Evolutionary conservation across 2,888 invertebrate species (phyloP), one percentile per base, ranked within the genome.

Genomic region (Phanerotoma sp.): DNA sequence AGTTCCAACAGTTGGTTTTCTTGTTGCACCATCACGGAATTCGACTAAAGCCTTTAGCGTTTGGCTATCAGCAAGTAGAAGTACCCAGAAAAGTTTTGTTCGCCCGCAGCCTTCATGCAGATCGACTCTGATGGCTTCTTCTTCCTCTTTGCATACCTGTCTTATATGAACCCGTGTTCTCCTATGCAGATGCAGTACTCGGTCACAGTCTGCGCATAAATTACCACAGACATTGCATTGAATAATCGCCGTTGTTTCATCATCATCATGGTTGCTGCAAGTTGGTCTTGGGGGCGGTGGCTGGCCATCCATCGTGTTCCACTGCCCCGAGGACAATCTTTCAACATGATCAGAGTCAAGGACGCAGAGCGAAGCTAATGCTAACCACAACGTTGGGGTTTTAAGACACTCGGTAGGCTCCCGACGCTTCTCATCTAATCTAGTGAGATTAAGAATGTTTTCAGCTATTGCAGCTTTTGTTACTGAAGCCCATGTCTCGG

Each of bases 201-300:
- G 84, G 79, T 98, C 97, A 77, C 98, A 99, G 74, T 98, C 98
- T 1, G 90, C 89, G 77, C 98, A 99, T 28, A 98, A 82, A 59
- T 95, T 89, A 16, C 94, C 95, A 73, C 98, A 99, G 6, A 84
- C 83, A 65, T 86, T 88, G 76, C 98, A 99, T 66, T 95, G 91
- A 57, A 98, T 91, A 57, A 95, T 91, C 1, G 96, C 97, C 11
- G 86, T 83, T 0, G 96, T 97, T 72, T 90, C 86, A 1, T 92
- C 93, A 74, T 99, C 98, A 73, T 99, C 98, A 77, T 99, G 98
- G 78, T 99, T 99, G 47, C 86, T 87, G 79, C 98, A 99, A 61
- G 89, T 86, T 6, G 93, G 91, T 66, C 78, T 73, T 10, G 83
- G 83, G 51, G 82, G 83, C 38, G 81, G 78, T 60, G 79, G 79